These are phyloP conservation scores for Sternotherus odoratus DNA, from an alignment of 2,797 vertebrate species.

Conservation along the genomic window DNA sequence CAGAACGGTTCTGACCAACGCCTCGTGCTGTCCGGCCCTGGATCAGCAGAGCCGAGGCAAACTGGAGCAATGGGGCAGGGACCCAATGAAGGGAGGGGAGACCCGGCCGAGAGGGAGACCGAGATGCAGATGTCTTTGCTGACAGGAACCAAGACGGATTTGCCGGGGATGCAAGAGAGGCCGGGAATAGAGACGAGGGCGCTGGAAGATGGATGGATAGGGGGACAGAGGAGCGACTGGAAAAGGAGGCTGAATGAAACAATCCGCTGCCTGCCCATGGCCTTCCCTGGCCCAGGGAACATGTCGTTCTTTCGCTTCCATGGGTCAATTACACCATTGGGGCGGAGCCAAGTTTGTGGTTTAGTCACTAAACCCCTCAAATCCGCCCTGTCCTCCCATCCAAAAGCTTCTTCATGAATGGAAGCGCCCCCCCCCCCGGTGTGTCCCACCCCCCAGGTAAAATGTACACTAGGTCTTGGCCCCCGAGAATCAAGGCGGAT, in stretches of 20 bases:
- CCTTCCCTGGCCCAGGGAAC: neutral
- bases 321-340: neutral
- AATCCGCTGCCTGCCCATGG: neutral
- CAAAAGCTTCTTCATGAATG: neutral
- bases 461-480: neutral
- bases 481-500: neutral
- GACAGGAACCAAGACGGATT: neutral
- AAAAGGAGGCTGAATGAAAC: neutral
- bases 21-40: too few relatives aligned
- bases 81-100: neutral
- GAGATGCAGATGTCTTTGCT: neutral
- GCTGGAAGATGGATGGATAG: constrained; percentile 59
- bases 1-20: neutral
- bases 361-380: neutral
- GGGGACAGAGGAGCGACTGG: neutral
- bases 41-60: neutral
- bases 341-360: neutral
- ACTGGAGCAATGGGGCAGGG: neutral
- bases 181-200: neutral
- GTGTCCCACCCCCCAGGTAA: too few relatives aligned
- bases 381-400: neutral
- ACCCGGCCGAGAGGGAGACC: neutral
- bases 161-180: neutral
- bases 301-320: neutral
- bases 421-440: neutral